Evolutionary conservation across 2,888 invertebrate genomes (phyloP).

Genomic region (Macaria liturata): DNA sequence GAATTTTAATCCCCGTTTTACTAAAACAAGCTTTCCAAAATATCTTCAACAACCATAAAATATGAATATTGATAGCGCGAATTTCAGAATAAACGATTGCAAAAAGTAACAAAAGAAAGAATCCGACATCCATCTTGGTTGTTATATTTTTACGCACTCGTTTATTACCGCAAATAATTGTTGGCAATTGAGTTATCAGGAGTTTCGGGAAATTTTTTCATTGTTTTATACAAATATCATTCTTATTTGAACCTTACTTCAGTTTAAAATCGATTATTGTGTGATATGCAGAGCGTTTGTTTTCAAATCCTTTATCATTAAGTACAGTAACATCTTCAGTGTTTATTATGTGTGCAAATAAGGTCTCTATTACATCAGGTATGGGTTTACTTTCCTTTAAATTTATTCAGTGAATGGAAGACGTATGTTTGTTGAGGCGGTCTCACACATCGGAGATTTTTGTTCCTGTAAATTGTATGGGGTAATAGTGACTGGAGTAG

Average conservation of each 20-base stretch:
- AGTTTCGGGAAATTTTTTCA: conserved; percentile 37
- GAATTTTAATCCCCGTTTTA: conserved; percentile 23
- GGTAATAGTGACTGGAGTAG: conserved; percentile 59
- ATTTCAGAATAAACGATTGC: conserved; percentile 14
- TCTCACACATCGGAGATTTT: conserved; percentile 65
- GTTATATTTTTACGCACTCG: conserved; percentile 55
- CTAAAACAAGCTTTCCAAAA: conserved; percentile 24
- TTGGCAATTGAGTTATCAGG: conserved; percentile 68
- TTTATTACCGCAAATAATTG: conserved; percentile 61
- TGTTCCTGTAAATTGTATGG: conserved; percentile 63
- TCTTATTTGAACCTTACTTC: conserved; percentile 39
- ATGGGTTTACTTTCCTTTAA: conserved; percentile 23
- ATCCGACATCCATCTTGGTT: conserved; percentile 54
- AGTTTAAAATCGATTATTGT: conserved; percentile 34
- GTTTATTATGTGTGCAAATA: conserved; percentile 16
- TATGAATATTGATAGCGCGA: conserved; percentile 22
- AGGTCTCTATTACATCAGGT: conserved; percentile 13
- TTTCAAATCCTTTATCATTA: conserved; percentile 46
- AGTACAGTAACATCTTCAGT: conserved; percentile 35
- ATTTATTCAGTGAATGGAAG: conserved; percentile 3
- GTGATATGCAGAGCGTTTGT: conserved; percentile 43
- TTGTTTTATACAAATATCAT: conserved; percentile 34
- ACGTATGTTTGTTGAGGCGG: conserved; percentile 49
- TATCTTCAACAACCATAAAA: conserved; percentile 20
- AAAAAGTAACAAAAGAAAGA: conserved; percentile 29